Evolutionary conservation across 2,888 invertebrate genomes (phyloP).

Genomic region (Amiota minor): DNA sequence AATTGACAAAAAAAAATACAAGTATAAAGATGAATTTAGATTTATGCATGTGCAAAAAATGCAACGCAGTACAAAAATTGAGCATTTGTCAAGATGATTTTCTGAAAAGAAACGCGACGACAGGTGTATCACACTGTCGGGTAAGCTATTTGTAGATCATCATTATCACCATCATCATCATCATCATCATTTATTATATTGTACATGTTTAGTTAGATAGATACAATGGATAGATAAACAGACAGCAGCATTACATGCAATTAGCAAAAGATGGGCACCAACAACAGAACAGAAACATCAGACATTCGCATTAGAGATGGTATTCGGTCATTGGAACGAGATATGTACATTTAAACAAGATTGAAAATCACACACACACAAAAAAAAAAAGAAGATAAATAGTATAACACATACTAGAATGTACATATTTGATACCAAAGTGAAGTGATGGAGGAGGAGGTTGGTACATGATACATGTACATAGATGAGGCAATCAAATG

Average conservation of each 20-base stretch:
- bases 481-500: no score
- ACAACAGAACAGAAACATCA: neutral
- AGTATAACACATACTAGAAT: no score
- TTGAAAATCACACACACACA: neutral
- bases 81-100: no score
- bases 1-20: neutral
- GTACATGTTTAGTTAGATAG: neutral
- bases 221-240: constrained; percentile 16
- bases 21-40: neutral
- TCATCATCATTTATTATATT: no score
- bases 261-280: no score
- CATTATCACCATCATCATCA: no score
- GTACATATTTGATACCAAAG: no score
- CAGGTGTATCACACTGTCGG: constrained; percentile 46
- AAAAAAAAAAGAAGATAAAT: neutral
- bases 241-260: constrained; percentile 9
- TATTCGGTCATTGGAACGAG: neutral
- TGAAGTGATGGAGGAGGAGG: no score
- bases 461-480: neutral
- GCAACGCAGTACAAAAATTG: no score
- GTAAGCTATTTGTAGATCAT: no score
- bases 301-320: neutral
- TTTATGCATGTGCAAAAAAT: neutral
- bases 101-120: constrained; percentile 47
- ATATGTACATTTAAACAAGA: constrained; percentile 4